These are phyloP conservation scores for Petrocephalus schoutedeni DNA, from an alignment of 2,797 vertebrate species.

Conservation along the genomic window DNA sequence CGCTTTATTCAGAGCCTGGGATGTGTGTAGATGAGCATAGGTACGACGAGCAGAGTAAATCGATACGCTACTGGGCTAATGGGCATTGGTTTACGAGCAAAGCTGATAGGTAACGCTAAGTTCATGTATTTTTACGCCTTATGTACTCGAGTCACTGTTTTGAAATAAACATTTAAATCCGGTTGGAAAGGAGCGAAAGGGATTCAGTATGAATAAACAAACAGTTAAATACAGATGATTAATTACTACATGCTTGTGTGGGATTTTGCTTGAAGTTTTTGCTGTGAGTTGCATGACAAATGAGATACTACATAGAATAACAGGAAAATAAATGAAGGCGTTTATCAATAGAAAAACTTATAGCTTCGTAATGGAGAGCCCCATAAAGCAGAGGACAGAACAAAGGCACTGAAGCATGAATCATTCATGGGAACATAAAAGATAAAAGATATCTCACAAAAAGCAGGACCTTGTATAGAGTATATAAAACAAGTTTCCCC, in stretches of 20 bases:
- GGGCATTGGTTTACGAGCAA: background rate
- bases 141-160: background rate
- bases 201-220: constrained; percentile 28
- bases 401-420: constrained; percentile 81
- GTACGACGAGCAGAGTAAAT: background rate
- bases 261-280: constrained; percentile 38
- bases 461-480: constrained; percentile 82
- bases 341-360: constrained; percentile 69
- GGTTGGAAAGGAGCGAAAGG: background rate
- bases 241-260: constrained; percentile 15
- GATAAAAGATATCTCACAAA: constrained; percentile 90
- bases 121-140: background rate
- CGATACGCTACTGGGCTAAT: background rate
- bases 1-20: background rate
- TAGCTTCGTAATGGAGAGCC: constrained; percentile 78
- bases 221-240: constrained; percentile 16
- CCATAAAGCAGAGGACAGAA: constrained; percentile 72
- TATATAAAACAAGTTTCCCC: constrained; percentile 81
- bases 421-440: constrained; percentile 93
- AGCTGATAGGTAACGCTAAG: background rate
- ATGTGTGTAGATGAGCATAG: background rate
- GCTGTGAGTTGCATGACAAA: constrained; percentile 61
- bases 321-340: constrained; percentile 67
- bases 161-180: constrained; percentile 6
- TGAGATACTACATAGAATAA: constrained; percentile 62